A percentile compares a stretch with the other conserved stretches of the same genome.
phyloP scores from a whole-genome alignment of 2,797 vertebrate species.

The Rhodeus uyekii region DNA sequence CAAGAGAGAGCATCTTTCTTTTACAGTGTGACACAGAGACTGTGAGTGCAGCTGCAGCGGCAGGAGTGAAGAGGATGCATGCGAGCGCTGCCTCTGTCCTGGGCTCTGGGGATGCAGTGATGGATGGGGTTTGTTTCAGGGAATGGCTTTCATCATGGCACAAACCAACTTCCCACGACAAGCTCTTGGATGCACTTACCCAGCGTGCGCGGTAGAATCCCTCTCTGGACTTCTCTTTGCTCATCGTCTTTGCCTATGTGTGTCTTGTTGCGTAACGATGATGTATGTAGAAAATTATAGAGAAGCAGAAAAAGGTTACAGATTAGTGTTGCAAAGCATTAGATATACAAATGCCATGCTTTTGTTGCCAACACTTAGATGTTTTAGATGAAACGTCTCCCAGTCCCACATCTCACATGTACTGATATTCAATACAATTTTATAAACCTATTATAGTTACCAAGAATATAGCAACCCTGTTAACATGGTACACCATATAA shows the following conservation, averaged over 20 bases:
- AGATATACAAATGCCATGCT: neutral
- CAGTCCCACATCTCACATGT: too few species aligned
- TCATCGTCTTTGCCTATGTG: constrained; percentile 1
- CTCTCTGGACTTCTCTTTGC: constrained; percentile 21
- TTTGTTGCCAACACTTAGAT: neutral
- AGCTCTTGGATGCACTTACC: constrained; percentile 23
- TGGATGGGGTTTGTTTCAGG: constrained; percentile 58
- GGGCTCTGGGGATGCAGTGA: constrained; percentile 49
- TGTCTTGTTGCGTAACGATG: neutral
- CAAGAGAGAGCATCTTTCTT: neutral
- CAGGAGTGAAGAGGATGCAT: constrained; percentile 20
- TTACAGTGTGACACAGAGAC: neutral
- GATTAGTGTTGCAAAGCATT: neutral
- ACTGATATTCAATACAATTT: too few species aligned
- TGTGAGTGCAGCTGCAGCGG: constrained; percentile 23
- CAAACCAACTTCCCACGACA: constrained; percentile 38
- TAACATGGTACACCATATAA: too few species aligned
- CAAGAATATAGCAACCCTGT: too few species aligned
- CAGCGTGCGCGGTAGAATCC: neutral
- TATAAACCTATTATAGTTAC: too few species aligned
- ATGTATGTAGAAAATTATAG: constrained; percentile 1
- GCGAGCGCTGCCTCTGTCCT: constrained; percentile 7
- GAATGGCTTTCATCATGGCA: constrained; percentile 52
- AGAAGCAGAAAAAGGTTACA: neutral
- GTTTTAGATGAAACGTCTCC: too few species aligned